These are phyloP conservation scores for Fukomys damarensis DNA, from an alignment of 2,113 vertebrate species.

Conservation along the genomic window DNA sequence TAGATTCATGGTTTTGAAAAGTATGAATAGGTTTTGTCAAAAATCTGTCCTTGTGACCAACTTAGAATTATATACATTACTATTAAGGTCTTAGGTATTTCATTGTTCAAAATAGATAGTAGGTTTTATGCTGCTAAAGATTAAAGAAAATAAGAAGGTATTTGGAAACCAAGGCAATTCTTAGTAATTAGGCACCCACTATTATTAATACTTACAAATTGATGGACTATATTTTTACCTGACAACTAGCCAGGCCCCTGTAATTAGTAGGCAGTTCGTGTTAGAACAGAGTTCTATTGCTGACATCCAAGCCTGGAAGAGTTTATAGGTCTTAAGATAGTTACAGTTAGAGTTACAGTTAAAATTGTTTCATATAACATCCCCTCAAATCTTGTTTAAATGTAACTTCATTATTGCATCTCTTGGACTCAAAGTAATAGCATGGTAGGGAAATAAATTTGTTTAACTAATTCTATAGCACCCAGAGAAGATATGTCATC, in stretches of 20 bases:
- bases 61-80: constrained; percentile 25
- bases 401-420: not conserved
- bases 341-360: constrained; percentile 1
- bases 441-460: not conserved
- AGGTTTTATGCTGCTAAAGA: not conserved
- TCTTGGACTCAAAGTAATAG: not conserved
- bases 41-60: not conserved
- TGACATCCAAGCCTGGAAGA: not conserved
- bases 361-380: not conserved
- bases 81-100: not conserved
- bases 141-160: not conserved
- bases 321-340: constrained; percentile 1
- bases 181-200: not conserved
- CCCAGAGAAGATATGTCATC: not conserved
- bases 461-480: constrained; percentile 9
- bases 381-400: constrained; percentile 8
- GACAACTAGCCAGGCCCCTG: not conserved
- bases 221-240: constrained; percentile 2
- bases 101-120: not conserved
- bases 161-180: not conserved
- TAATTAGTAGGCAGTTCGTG: not conserved
- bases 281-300: not conserved
- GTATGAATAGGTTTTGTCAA: constrained; percentile 6
- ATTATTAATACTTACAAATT: not conserved
- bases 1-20: not conserved